These are phyloP conservation scores for Chaetops frenatus DNA, from an alignment of 2,113 vertebrate genomes.

Conservation along the genomic window DNA sequence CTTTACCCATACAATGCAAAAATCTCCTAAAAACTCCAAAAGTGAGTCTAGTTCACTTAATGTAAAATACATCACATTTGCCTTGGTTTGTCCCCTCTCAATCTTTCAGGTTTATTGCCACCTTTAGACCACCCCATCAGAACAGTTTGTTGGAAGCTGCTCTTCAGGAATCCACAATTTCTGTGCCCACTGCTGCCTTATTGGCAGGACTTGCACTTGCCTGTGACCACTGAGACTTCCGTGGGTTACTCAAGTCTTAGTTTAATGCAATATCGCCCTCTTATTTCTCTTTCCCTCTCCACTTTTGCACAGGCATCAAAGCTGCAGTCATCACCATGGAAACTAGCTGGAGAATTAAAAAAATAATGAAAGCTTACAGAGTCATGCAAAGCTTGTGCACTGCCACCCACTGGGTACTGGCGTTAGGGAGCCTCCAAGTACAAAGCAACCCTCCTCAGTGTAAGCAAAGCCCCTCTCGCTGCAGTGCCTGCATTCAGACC, in stretches of 20 bases:
- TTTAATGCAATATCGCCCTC: conserved; percentile 63
- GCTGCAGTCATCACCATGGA: conserved; percentile 84
- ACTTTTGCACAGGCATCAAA: conserved; percentile 54
- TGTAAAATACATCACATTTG: neutral
- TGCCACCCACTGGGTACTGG: conserved; percentile 78
- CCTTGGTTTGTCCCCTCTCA: neutral
- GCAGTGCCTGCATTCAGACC: neutral
- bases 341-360: conserved; percentile 74
- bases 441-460: neutral
- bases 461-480: neutral
- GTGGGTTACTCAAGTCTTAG: neutral
- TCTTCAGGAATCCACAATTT: neutral
- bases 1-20: neutral
- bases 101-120: neutral
- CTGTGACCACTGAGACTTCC: neutral
- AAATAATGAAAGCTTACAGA: neutral
- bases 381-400: conserved; percentile 64
- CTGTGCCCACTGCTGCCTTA: neutral
- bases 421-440: neutral
- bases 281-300: conserved; percentile 9
- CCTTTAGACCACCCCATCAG: neutral
- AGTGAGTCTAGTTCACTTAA: neutral
- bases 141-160: neutral
- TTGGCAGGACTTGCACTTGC: neutral
- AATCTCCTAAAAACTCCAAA: neutral